phyloP scores from a whole-genome alignment of 2,888 invertebrate species.

The Colostygia pectinataria region DNA sequence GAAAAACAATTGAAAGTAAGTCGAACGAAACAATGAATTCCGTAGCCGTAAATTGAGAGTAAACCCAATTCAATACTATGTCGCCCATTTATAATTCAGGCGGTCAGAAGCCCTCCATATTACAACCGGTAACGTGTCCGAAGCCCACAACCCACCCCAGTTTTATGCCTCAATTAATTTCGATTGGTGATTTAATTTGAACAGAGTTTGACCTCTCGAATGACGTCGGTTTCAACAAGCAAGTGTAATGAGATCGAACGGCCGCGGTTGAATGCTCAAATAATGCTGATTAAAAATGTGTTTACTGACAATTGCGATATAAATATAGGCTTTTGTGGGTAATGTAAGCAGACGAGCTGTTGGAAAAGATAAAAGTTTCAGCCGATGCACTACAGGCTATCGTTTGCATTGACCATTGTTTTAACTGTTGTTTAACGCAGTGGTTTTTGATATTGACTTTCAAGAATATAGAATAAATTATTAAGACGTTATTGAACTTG shows the following conservation, averaged over 20 bases:
- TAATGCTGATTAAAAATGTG: slow-evolving; percentile 42
- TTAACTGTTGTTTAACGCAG: too few species aligned
- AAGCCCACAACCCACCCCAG: slow-evolving; percentile 35
- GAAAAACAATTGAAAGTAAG: not conserved
- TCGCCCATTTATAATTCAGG: slow-evolving; percentile 32
- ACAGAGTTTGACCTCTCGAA: slow-evolving; percentile 54
- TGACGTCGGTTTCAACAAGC: slow-evolving; percentile 44
- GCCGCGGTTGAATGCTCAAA: slow-evolving; percentile 38
- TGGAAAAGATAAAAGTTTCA: slow-evolving; percentile 16
- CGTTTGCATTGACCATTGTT: not conserved
- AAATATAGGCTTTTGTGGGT: slow-evolving; percentile 10
- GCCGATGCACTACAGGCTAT: not conserved
- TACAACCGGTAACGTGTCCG: slow-evolving; percentile 40
- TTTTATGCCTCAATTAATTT: slow-evolving; percentile 62
- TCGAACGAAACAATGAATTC: slow-evolving; percentile 11
- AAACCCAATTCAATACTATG: slow-evolving; percentile 15
- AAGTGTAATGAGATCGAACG: slow-evolving; percentile 50
- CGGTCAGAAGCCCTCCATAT: slow-evolving; percentile 36
- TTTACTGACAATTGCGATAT: slow-evolving; percentile 24
- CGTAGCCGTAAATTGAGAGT: slow-evolving; percentile 2
- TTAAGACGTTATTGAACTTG: too few species aligned
- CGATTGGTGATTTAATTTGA: slow-evolving; percentile 57
- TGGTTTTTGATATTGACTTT: too few species aligned
- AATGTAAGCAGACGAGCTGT: slow-evolving; percentile 2
- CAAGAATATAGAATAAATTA: too few species aligned